phyloP scores from a whole-genome alignment of 2,888 invertebrate species.

The Aleiodes leptofemur region DNA sequence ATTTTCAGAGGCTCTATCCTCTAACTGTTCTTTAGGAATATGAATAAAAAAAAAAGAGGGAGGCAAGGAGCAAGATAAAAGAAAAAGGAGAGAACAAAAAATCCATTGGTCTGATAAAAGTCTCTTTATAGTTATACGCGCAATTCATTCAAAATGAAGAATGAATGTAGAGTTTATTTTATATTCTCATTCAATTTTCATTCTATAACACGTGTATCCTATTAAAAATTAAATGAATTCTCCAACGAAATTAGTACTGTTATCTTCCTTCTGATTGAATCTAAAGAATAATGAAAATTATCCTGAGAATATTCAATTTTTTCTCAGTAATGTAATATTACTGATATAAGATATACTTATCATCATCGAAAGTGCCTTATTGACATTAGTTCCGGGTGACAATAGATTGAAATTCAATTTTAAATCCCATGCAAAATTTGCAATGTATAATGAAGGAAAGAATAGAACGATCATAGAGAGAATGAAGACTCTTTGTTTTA shows the following conservation, averaged over 20 bases:
- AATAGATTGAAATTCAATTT: slow-evolving; percentile 32
- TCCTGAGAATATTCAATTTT: no score
- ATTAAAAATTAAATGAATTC: neutral
- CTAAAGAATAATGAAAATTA: no score
- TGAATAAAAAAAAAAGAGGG: slow-evolving; percentile 10
- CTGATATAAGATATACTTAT: no score
- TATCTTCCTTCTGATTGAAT: no score
- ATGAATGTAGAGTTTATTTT: slow-evolving; percentile 2
- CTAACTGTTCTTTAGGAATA: slow-evolving; percentile 20
- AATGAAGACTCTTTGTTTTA: slow-evolving; percentile 1
- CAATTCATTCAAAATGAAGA: slow-evolving; percentile 6
- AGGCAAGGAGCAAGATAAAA: neutral
- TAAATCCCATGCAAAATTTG: slow-evolving; percentile 21
- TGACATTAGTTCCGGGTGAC: slow-evolving; percentile 13
- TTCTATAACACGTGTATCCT: neutral
- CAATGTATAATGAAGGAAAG: slow-evolving; percentile 25
- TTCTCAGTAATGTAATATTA: no score
- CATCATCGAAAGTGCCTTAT: neutral
- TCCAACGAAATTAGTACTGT: neutral
- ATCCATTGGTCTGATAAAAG: slow-evolving; percentile 11
- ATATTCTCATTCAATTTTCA: slow-evolving; percentile 6
- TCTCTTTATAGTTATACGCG: slow-evolving; percentile 4
- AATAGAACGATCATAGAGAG: slow-evolving; percentile 27
- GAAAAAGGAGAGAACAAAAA: slow-evolving; percentile 9
- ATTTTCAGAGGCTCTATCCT: slow-evolving; percentile 21